Evolutionary conservation across 2,113 vertebrate genomes (phyloP).

Genomic region (Solea solea): DNA sequence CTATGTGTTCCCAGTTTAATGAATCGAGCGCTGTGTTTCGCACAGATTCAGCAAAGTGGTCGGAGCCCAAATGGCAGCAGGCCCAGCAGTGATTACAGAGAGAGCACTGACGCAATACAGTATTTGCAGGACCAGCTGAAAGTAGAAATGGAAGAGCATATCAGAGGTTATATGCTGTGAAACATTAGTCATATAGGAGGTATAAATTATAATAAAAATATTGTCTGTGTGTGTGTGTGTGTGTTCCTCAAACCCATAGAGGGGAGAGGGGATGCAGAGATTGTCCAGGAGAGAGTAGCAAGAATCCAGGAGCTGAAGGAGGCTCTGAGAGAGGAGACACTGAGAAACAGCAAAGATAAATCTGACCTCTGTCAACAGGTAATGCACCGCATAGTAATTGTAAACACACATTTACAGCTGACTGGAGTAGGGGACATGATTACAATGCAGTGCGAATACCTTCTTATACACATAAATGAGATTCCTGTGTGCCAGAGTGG

Average conservation of each 20-base stretch:
- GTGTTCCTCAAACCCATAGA: constrained; percentile 57
- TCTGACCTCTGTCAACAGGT: constrained; percentile 57
- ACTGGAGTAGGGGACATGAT: constrained; percentile 23
- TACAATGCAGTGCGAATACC: constrained; percentile 25
- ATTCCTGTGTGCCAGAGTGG: constrained; percentile 30
- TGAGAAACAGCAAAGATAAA: constrained; percentile 38
- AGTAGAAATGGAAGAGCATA: constrained; percentile 77
- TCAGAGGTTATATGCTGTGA: constrained; percentile 68
- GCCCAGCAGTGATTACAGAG: constrained; percentile 17
- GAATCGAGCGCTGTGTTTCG: background rate
- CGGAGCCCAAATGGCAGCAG: constrained; percentile 2
- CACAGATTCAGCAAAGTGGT: constrained; percentile 31
- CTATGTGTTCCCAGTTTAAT: background rate
- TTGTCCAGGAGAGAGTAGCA: constrained; percentile 68
- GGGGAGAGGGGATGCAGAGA: constrained; percentile 69
- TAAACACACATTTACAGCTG: constrained; percentile 4
- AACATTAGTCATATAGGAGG: background rate
- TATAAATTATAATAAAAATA: background rate
- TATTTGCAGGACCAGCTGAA: constrained; percentile 73
- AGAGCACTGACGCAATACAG: constrained; percentile 41
- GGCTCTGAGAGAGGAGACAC: constrained; percentile 67
- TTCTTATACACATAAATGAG: constrained; percentile 40
- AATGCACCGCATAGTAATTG: constrained; percentile 15
- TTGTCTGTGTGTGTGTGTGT: background rate
- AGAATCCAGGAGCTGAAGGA: constrained; percentile 77